Evolutionary conservation across 2,797 vertebrate genomes (phyloP), one percentile per base, ranked within the genome.

Genomic region (Melanotaenia nigrans): DNA sequence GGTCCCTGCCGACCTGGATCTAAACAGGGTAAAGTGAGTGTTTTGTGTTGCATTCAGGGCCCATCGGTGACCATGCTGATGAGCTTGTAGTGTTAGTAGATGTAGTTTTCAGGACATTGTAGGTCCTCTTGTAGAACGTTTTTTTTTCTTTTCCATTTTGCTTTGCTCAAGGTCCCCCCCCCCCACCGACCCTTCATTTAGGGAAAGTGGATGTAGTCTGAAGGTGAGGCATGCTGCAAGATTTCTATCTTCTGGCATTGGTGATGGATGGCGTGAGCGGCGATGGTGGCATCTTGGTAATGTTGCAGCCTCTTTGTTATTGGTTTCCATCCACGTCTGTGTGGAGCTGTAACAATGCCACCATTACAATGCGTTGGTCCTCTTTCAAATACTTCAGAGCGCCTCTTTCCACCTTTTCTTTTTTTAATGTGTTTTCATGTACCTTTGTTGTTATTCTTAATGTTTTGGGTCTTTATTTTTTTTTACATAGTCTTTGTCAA

Each of bases 11-110:
- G 95, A 86, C 93, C 91, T 95, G 96, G 91, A 83, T 93, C 85
- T 93, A 96, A 97, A 98, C 97, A 99, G 97, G 97, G 98, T 99
- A 98, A 97, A 96, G 94, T 95, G 95, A 96, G 96, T 95, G 95
- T 95, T 91, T 89, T 94, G 93, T 96, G 90, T 95, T 96, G 95
- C 93, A 93, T 95, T 92, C 89, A 85, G 86, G 85, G 90, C 90
- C 87, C 94, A 93, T 96, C 96, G 93, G 96, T 93, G 95, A 94
- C 95, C 92, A 92, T 84, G 92, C 94, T 92, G 93, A 92, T 90
- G 92, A 95, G 95, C 94, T 86, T 87, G 94, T 97, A 95, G 92
- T 95, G 92, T 95, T 95, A 82, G 87, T 94, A 93, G 90, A 88
- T 2, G 70, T 95, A 94, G 94, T 51, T 82, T 1, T 71, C 95